Evolutionary conservation across 2,797 vertebrate species (phyloP).

Genomic region (Rhinichthys osculus): DNA sequence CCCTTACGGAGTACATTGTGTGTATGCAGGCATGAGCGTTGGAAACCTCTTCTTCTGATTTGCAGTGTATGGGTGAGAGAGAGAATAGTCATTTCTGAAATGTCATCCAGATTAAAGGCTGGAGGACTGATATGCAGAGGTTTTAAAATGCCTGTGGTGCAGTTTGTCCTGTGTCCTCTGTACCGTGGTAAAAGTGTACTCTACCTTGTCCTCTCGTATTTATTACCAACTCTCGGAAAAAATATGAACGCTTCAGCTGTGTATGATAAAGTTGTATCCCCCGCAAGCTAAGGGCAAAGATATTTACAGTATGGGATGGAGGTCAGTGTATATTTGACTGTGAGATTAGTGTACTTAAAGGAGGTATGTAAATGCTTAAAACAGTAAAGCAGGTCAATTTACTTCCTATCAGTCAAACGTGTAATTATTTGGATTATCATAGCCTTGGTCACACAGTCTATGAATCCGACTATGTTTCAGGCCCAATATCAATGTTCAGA

Average conservation of each 20-base stretch:
- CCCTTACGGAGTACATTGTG: constrained; percentile 27
- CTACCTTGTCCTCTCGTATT: constrained; percentile 51
- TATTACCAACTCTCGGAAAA: constrained; percentile 26
- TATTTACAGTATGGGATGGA: constrained; percentile 19
- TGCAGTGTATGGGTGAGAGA: constrained; percentile 36
- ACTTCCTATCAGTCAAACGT: not conserved
- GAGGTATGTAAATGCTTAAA: not conserved
- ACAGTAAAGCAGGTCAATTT: not conserved
- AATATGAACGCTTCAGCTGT: constrained; percentile 7
- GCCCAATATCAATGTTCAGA: not conserved
- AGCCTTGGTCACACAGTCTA: not conserved
- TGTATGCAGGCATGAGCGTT: constrained; percentile 40
- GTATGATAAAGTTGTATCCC: constrained; percentile 6
- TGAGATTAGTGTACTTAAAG: not conserved
- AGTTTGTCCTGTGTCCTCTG: constrained; percentile 69
- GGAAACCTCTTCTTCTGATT: constrained; percentile 41
- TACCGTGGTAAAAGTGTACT: constrained; percentile 49
- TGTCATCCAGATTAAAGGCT: constrained; percentile 65
- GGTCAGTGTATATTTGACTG: constrained; percentile 4
- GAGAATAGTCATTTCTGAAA: constrained; percentile 62
- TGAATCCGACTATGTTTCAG: not conserved
- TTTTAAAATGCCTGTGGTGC: constrained; percentile 66
- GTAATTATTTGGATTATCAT: not conserved
- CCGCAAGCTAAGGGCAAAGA: constrained; percentile 6
- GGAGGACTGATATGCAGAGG: constrained; percentile 65